A percentile compares a stretch with the other conserved stretches of the same genome.
Evolutionary conservation across 2,797 vertebrate genomes (phyloP).

Genomic region (Morelia viridis): DNA sequence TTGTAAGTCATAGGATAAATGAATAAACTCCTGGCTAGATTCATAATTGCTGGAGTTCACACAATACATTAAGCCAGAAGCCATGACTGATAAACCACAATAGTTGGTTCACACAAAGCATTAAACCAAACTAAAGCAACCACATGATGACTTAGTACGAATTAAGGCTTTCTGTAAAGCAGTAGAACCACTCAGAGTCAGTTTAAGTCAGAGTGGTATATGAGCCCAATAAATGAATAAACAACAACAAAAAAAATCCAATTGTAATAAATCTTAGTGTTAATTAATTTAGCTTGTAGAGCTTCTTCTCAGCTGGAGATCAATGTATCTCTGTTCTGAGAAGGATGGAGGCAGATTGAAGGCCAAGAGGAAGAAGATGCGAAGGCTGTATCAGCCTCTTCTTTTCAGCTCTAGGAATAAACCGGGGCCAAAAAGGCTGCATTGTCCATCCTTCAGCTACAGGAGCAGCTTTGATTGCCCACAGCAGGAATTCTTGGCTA

Average conservation of each 20-base stretch:
- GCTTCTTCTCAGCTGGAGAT: neutral
- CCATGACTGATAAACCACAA: neutral
- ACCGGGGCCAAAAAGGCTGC: constrained; percentile 5
- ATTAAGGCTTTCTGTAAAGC: neutral
- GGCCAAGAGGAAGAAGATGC: neutral
- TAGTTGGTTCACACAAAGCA: neutral
- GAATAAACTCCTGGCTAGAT: neutral
- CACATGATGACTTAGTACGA: neutral
- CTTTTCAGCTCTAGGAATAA: neutral
- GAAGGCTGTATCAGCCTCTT: neutral
- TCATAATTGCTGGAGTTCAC: neutral
- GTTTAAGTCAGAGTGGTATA: neutral
- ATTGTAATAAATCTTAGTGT: neutral
- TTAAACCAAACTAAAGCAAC: neutral
- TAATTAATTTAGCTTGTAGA: neutral
- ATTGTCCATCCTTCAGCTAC: constrained; percentile 3
- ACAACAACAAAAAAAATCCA: neutral
- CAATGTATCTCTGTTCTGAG: neutral
- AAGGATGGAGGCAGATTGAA: neutral
- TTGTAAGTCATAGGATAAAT: neutral
- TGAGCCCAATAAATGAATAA: neutral
- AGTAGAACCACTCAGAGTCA: neutral
- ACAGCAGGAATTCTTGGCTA: constrained; percentile 20
- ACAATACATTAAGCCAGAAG: neutral
- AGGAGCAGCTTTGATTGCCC: constrained; percentile 24